Evolutionary conservation across 2,797 vertebrate genomes (phyloP), one percentile per base, ranked within the genome.

Genomic region (Glossophaga mutica): DNA sequence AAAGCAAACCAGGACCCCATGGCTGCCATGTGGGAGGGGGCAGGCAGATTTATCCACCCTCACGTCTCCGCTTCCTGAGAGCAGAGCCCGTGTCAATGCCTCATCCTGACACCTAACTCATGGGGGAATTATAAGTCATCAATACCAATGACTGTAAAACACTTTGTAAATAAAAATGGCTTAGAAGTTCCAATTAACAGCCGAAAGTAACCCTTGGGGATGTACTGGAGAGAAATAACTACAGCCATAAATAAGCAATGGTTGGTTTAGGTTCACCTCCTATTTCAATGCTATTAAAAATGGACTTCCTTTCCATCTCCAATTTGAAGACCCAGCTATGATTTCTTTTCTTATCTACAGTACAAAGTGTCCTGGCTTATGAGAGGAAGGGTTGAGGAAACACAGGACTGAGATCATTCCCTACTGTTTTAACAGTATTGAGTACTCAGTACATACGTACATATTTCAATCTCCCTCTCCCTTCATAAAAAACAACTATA

Each of bases 111-210:
- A 93, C 97, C 96, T 95, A 95, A 97, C 76, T 97, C 97, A 82
- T 65, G 89, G 21, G 96, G 97, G 97, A 97, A 96, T 97, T 97
- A 93, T 91, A 97, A 97, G 93, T 96, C 97, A 97, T 97, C 97
- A 95, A 97, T 97, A 97, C 93, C 94, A 97, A 96, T 97, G 96
- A 97, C 97, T 97, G 96, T 96, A 97, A 97, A 97, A 97, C 95
- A 96, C 96, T 97, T 96, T 96, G 97, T 97, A 97, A 97, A 98
- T 97, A 97, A 97, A 97, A 98, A 97, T 96, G 97, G 93, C 96
- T 97, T 96, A 96, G 96, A 97, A 97, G 95, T 95, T 97, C 96
- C 97, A 97, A 98, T 97, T 98, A 97, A 97, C 96, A 91, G 93
- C 96, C 77, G 91, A 96, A 96, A 96, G 96, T 95, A 92, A 96